Evolutionary conservation across 1,140 invertebrate genomes (phyloP), one percentile per base, ranked within the genome.

Genomic region (Prorops nasuta): DNA sequence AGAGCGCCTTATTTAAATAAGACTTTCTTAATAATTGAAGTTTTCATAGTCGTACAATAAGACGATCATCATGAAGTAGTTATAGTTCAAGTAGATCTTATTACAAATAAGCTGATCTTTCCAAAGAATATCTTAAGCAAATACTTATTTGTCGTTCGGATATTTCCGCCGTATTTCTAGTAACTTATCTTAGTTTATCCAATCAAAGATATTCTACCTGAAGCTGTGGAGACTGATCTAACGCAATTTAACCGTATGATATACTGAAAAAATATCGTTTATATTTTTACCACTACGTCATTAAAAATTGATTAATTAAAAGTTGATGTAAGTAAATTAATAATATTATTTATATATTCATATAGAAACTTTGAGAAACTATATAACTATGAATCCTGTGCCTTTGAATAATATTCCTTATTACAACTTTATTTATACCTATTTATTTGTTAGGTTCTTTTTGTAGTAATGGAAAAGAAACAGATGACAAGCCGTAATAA

Each of bases 1-100:
- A 47, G 45, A 6, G 3, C 1, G 8, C 15, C 36, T 47, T 47
- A 40, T 40, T 47, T 17, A 19, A 47, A n/a, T n/a, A n/a, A n/a
- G n/a, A n/a, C n/a, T n/a, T n/a, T n/a, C n/a, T n/a, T n/a, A n/a
- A n/a, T 17, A 19, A 47, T 24, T 18, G 12, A 47, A 35, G 17
- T 7, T 7, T 4, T 12, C 31, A 38, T 21, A 28, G 24, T 28
- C 24, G n/a, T n/a, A 28, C 24, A 28, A 28, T 4, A 6, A 28
- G 4, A 28, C 4, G 24, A 28, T 28, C 24, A 28, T 4, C 24
- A 6, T 28, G 4, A 10, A 28, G 4, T 4, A 28, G 24, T 28
- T 10, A 6, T 4, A 28, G 10, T 10, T 28, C 10, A 47, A 47
- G 45, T 2, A 3, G 1, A 8, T 18, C 21, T 47, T 47, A 32